Base-by-base conservation (phyloP, 2,888 invertebrate genomes). In the Melieria picta region DNA sequence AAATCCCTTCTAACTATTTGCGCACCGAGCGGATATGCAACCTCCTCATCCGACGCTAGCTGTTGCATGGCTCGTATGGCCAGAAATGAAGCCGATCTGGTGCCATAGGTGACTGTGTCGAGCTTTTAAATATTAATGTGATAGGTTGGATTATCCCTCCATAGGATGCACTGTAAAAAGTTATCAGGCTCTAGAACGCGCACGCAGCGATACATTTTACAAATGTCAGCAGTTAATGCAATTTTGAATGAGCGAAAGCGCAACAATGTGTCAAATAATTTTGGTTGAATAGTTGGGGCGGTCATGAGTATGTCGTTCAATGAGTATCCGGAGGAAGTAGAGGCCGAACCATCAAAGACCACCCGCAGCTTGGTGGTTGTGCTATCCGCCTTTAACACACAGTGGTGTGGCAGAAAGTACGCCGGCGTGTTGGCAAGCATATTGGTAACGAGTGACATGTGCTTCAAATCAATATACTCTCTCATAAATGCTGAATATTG, bases 141-240 rank as follows among this genome's bases (percentile, higher is more conserved):
- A 7, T 73, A 64, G 1, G 65, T 5, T 10, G 71, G 62, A 42
- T 30, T 48, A 10, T 72, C 67, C 10, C 71, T 43, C 73, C 72
- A 72, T 13, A 75, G 56, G 5, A 75, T 67, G 45, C 71, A 72
- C 55, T 73, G 75, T 13, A 70, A 63, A n/a, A 65, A 71, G 9
- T 43, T 47, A 9, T 75, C 73, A 45, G 69, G 71, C 43, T 68
- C 13, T n/a, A 67, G 46, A 4, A 72, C 56, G 7, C 65, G 46
- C n/a, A 73, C 66, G 48, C 75, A 73, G 11, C 68, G 63, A 63
- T 70, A 72, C 68, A 75, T 75, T 68, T 75, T 73, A 6, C 67
- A 69, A 63, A 72, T 73, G 61, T 75, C 73, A 46, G 58, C 67
- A 1, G 67, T 71, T 9, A 75, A 45, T 16, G 72, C 72, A 30